Evolutionary conservation across 64 coral and sea anemone genomes (phyloP).

Genomic region (Porites lutea): DNA sequence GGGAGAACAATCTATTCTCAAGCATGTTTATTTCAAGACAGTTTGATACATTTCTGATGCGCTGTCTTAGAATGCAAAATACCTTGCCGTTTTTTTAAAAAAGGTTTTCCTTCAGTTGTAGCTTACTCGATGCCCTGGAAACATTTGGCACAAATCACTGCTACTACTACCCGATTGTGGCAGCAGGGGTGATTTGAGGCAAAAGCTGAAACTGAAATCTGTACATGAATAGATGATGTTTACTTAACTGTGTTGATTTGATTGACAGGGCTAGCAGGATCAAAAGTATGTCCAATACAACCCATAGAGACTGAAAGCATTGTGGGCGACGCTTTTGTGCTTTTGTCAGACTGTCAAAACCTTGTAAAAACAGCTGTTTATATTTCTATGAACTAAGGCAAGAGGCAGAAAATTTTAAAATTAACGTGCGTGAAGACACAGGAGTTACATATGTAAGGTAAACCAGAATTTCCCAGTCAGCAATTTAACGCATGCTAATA

Average conservation of each 20-base stretch:
- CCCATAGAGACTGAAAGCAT: slow-evolving; percentile 7
- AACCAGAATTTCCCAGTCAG: neutral
- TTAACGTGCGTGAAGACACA: slow-evolving; percentile 10
- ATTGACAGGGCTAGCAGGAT: slow-evolving; percentile 16
- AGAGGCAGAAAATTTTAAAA: slow-evolving; percentile 19
- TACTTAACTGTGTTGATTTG: neutral
- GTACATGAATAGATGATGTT: slow-evolving; percentile 7
- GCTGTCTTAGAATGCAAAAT: slow-evolving; percentile 7
- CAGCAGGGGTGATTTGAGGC: slow-evolving; percentile 7
- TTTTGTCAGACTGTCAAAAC: neutral
- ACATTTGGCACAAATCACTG: slow-evolving; percentile 4
- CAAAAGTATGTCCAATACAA: slow-evolving; percentile 14
- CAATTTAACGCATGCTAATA: neutral
- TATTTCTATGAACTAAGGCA: slow-evolving; percentile 8
- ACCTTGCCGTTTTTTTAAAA: neutral
- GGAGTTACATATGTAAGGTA: neutral
- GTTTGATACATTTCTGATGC: slow-evolving; percentile 8
- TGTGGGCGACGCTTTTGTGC: neutral
- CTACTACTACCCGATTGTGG: neutral
- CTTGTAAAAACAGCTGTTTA: slow-evolving; percentile 9
- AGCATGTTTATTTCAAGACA: neutral
- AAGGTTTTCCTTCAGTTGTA: slow-evolving; percentile 3
- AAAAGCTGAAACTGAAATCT: slow-evolving; percentile 12
- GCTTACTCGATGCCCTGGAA: neutral
- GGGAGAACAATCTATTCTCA: neutral